Percentiles rank a stretch among this genome's conserved stretches.
Evolutionary conservation across 1,140 invertebrate species (phyloP).

Genomic region (Orussus abietinus): DNA sequence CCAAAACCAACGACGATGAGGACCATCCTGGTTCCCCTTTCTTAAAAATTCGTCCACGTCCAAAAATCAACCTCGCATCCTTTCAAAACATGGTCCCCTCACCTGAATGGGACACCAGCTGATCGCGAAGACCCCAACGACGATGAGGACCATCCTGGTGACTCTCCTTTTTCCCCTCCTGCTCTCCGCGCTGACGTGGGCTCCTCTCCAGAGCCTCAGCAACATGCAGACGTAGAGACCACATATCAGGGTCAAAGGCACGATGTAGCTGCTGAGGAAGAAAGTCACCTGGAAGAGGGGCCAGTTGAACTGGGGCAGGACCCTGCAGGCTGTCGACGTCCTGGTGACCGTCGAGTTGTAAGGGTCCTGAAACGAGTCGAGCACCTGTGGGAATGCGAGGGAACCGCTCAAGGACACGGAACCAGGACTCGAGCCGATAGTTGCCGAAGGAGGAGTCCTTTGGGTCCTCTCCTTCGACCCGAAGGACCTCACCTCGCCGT

Average conservation of each 20-base stretch:
- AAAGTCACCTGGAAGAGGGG: conserved; percentile 67
- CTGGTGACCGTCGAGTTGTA: too few relatives aligned
- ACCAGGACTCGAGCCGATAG: too few relatives aligned
- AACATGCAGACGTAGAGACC: conserved; percentile 90
- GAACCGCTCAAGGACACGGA: too few relatives aligned
- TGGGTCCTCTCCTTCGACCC: too few relatives aligned
- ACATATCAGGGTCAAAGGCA: conserved; percentile 82
- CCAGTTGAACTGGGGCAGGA: conserved; percentile 39
- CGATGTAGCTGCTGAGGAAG: conserved; percentile 80
- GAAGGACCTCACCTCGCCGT: conserved; percentile 73
- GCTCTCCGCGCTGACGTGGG: conserved; percentile 67
- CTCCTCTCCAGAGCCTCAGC: conserved; percentile 79
- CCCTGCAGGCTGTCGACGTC: conserved; percentile 39
- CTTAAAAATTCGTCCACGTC: too few relatives aligned
- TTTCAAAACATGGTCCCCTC: too few relatives aligned
- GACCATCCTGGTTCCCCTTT: too few relatives aligned
- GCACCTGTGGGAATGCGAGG: too few relatives aligned
- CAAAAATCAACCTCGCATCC: too few relatives aligned
- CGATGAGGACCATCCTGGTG: conserved; percentile 89
- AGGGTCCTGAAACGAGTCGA: too few relatives aligned
- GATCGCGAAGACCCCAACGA: conserved; percentile 90
- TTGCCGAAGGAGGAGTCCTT: too few relatives aligned
- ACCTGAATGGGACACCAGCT: conserved; percentile 96
- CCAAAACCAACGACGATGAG: too few relatives aligned
- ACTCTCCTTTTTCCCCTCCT: conserved; percentile 84